Conservation (phyloP, 2,797 vertebrate species). For the Periophthalmus magnuspinnatus region DNA sequence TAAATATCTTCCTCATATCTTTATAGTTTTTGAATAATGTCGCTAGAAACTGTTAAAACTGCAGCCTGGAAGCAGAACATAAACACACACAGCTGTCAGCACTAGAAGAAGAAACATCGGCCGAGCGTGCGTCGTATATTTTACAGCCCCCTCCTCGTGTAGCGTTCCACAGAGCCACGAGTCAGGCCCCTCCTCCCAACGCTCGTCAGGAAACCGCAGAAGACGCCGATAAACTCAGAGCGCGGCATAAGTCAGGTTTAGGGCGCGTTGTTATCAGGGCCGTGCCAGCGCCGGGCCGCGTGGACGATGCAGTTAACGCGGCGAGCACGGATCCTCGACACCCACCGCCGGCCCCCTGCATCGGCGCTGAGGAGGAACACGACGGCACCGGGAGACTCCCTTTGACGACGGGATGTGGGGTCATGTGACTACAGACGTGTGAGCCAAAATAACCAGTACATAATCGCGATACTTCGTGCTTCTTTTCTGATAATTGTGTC, state of each 20-base stretch:
- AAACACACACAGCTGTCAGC: conserved; percentile 4
- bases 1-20: neutral
- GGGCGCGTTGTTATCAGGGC: conserved; percentile 61
- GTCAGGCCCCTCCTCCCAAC: conserved; percentile 15
- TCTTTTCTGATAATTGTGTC: no score
- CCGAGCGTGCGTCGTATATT: neutral
- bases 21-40: neutral
- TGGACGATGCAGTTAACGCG: no score
- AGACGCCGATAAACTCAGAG: conserved; percentile 43
- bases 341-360: no score
- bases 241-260: conserved; percentile 49
- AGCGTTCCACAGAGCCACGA: neutral
- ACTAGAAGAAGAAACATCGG: conserved; percentile 10
- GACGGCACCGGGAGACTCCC: no score
- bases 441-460: no score
- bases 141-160: conserved; percentile 2
- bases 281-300: conserved; percentile 50
- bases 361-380: no score
- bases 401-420: no score
- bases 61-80: neutral
- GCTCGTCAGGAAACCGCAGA: conserved; percentile 46
- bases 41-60: neutral
- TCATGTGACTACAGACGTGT: no score
- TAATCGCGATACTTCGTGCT: no score
- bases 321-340: no score